Conservation (phyloP, 2,113 vertebrate genomes). For the Hymenochirus boettgeri region DNA sequence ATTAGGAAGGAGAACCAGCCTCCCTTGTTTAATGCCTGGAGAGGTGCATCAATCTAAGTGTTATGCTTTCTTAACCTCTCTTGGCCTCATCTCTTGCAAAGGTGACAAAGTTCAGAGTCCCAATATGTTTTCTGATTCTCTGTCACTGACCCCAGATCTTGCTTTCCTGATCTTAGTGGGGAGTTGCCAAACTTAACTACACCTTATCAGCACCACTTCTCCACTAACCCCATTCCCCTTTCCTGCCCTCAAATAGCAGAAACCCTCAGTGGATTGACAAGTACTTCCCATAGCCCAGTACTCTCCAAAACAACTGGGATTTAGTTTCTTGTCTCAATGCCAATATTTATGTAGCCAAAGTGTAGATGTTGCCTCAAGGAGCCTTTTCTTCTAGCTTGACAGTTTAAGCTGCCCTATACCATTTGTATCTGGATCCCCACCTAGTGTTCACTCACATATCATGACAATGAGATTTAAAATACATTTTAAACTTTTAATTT, state of each 20-base stretch:
- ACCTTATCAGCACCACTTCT: constrained; percentile 88
- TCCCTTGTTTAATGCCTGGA: constrained; percentile 39
- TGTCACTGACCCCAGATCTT: constrained; percentile 66
- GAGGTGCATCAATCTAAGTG: constrained; percentile 52
- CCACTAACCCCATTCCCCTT: constrained; percentile 78
- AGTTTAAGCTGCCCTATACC: constrained; percentile 73
- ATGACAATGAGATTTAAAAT: constrained; percentile 39
- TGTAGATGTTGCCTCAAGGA: constrained; percentile 88
- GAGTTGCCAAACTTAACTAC: constrained; percentile 77
- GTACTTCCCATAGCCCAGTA: constrained; percentile 72
- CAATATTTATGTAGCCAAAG: constrained; percentile 88
- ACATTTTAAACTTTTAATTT: constrained; percentile 57
- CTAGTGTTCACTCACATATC: constrained; percentile 83
- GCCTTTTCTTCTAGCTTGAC: constrained; percentile 76
- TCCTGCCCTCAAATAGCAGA: constrained; percentile 79
- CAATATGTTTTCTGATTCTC: constrained; percentile 78
- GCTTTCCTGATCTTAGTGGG: constrained; percentile 78
- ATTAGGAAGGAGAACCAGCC: neutral
- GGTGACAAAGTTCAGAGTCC: constrained; percentile 89
- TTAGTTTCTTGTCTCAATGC: constrained; percentile 86
- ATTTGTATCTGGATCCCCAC: constrained; percentile 88
- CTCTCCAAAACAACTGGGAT: constrained; percentile 83
- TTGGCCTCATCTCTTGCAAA: constrained; percentile 78
- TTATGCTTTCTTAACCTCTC: constrained; percentile 96
- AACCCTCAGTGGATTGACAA: constrained; percentile 87